Base-by-base conservation (phyloP, 2,888 invertebrate genomes). In the Sminthurinus aureus region DNA sequence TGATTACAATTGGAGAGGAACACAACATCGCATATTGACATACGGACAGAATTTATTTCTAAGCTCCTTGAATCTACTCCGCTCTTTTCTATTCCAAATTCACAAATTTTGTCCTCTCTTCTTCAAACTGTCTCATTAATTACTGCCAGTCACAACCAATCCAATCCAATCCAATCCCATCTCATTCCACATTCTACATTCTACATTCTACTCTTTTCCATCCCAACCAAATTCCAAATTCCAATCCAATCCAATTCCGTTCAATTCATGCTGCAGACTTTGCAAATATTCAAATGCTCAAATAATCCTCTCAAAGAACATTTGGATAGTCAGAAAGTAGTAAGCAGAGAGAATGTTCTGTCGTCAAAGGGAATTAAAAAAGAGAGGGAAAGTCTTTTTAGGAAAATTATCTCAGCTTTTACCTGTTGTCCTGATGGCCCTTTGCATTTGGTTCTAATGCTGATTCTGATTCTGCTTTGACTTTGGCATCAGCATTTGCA, bases 31-130 rank as follows among this genome's bases (percentile, higher is more conserved):
- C n/a, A n/a, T n/a, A n/a, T n/a, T n/a, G n/a, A n/a, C n/a, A n/a
- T n/a, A n/a, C n/a, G n/a, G n/a, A n/a, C n/a, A 71, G 80, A 80
- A 71, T 71, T 80, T 80, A 80, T 80, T 80, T 80, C 71, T 80
- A 80, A 80, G 80, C 80, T 6, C 38, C 6, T 38, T 38, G 3
- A 38, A 1, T 38, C 38, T 38, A 38, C 38, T 38, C 38, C 6
- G 38, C 38, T 38, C 38, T 38, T 38, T 38, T 38, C 1, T 38
- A 38, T 38, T 38, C 38, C 6, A 38, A 38, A 38, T 4, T 38
- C 6, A 1, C 6, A 6, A 4, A 80, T 71, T 80, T 24, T 80
- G 80, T 71, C 71, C 71, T 73, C 80, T 22, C 26, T 26, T 80
- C 71, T 71, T 24, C 80, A 69, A 73, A 50, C 80, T 51, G 69